Base-by-base conservation (phyloP, 2,113 vertebrate genomes). In the Cottus gobio region DNA sequence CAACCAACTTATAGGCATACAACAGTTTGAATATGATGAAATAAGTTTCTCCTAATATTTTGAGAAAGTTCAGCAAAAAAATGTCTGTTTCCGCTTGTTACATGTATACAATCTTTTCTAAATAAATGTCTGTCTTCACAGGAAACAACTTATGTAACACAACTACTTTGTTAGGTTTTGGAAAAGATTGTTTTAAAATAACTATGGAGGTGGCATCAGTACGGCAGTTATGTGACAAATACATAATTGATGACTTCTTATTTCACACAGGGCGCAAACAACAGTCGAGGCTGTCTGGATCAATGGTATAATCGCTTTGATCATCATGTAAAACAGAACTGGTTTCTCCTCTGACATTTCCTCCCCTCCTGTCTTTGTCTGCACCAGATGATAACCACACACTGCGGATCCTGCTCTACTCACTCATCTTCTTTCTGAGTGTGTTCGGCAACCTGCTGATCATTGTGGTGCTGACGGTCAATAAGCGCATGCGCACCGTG, bases 401-500 rank as follows among this genome's bases (percentile, higher is more conserved):
- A 0, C 87, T 98, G 75, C 92, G 96, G 1, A 90, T 99, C 85
- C 95, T 97, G 30, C 96, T 99, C 16, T 99, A 99, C 65, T 90
- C 85, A 0, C 88, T 96, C 75, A 97, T 99, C 89, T 99, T 98
- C 90, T 91, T 96, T 68, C 93, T 98, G 83, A 97, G 97, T 1
- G 94, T 98, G 0, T 94, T 96, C 0, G 98, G 98, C n/a, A 99
- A 98, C 31, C 82, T 95, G 6, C 95, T 99, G 50, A 97, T 99
- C 84, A 96, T 98, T 26, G 88, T 96, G 44, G 97, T 99, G 73
- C 94, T 99, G 90, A 92, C 95, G 0, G 92, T 96, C 82, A 98
- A 97, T 86, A 96, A 97, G 72, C 96, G 96, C 7, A 95, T 99
- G 90, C 95, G 97, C 74, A 99, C 98, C 0, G 96, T 99, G 84